Evolutionary conservation across 2,113 vertebrate genomes (phyloP).

Genomic region (Mirza zaza): DNA sequence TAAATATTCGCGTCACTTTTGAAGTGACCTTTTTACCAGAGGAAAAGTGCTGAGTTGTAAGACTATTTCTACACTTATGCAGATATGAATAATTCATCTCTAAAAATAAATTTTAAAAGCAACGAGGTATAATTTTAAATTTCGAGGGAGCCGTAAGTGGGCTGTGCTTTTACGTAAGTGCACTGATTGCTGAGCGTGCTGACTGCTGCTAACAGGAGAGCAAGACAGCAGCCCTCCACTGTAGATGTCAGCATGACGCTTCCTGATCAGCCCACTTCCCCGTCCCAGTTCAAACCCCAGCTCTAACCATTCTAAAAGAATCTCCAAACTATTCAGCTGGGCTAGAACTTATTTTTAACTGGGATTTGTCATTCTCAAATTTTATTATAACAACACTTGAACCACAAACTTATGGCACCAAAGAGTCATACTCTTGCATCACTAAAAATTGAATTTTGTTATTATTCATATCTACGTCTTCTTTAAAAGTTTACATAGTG

Average conservation of each 20-base stretch:
- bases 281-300: not conserved
- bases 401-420: not conserved
- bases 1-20: not conserved
- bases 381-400: not conserved
- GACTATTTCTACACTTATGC: not conserved
- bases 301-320: not conserved
- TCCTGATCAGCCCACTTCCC: not conserved
- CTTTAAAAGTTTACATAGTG: not conserved
- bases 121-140: not conserved
- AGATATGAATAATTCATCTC: slow-evolving; percentile 58
- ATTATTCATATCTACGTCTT: not conserved
- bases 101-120: slow-evolving; percentile 60
- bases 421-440: not conserved
- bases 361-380: not conserved
- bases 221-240: too few species aligned
- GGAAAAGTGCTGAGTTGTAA: slow-evolving; percentile 53
- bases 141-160: not conserved
- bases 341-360: slow-evolving; percentile 14
- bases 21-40: slow-evolving; percentile 26
- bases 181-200: not conserved
- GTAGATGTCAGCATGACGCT: too few species aligned
- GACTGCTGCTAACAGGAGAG: not conserved
- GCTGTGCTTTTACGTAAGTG: slow-evolving; percentile 9
- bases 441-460: not conserved
- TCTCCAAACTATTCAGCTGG: not conserved